Conservation (phyloP, 2,113 vertebrate species). For the Sinocyclocheilus anshuiensis region DNA sequence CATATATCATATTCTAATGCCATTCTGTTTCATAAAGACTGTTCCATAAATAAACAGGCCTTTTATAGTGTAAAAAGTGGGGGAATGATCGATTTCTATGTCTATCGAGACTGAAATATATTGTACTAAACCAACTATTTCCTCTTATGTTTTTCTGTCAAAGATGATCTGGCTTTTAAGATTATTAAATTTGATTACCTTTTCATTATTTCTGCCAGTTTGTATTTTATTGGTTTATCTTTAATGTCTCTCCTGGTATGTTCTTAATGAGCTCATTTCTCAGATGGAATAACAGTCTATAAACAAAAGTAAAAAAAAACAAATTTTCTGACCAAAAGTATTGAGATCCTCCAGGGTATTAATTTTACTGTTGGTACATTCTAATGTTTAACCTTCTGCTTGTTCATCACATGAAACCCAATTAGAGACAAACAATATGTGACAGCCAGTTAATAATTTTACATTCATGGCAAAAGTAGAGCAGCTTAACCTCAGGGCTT, state of each 20-base stretch:
- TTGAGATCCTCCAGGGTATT: not conserved
- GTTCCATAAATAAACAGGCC: conserved; percentile 83
- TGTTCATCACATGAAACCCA: no score
- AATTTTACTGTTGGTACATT: not conserved
- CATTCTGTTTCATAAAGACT: conserved; percentile 40
- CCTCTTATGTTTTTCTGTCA: conserved; percentile 97
- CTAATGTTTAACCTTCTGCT: no score
- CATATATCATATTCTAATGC: conserved; percentile 94
- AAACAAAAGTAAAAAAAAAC: no score
- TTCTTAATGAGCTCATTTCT: not conserved
- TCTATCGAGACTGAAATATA: conserved; percentile 99
- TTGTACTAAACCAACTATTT: conserved; percentile 99
- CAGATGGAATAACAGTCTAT: not conserved
- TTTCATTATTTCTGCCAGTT: conserved; percentile 86
- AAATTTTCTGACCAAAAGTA: not conserved
- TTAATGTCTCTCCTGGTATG: not conserved
- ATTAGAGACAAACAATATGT: no score
- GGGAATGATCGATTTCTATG: conserved; percentile 94
- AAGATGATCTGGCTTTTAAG: conserved; percentile 97
- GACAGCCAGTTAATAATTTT: no score
- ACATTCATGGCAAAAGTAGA: not conserved
- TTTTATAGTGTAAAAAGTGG: conserved; percentile 88
- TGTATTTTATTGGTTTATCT: conserved; percentile 62
- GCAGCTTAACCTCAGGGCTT: not conserved
- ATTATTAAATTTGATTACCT: conserved; percentile 99